Percentiles rank a stretch among this genome's conserved stretches.
Evolutionary conservation across 2,888 invertebrate genomes (phyloP).

Genomic region (Drosophila paramelanica): DNA sequence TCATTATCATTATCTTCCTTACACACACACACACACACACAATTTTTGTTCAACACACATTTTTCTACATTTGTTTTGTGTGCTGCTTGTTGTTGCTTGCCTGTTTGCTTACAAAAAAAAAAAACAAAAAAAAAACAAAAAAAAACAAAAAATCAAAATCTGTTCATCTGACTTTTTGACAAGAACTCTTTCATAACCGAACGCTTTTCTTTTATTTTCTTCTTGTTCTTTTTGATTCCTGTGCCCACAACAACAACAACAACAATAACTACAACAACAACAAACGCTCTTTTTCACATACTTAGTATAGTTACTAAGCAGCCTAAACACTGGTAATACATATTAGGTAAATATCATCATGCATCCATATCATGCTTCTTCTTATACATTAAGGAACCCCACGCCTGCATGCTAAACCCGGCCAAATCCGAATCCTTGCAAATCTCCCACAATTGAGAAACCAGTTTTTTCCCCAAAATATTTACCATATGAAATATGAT

Average conservation of each 20-base stretch:
- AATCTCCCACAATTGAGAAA: background rate
- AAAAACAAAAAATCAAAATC: conserved; percentile 42
- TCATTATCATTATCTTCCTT: conserved; percentile 10
- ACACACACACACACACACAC: conserved; percentile 2
- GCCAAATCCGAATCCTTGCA: background rate
- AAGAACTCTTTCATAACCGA: conserved; percentile 28
- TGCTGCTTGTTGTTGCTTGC: conserved; percentile 81
- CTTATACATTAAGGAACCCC: background rate
- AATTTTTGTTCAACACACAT: conserved; percentile 22
- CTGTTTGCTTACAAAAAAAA: conserved; percentile 73
- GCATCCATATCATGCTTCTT: conserved; percentile 7
- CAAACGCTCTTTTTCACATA: conserved; percentile 38
- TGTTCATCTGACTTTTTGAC: conserved; percentile 59
- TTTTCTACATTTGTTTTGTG: conserved; percentile 54
- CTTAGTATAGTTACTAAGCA: conserved; percentile 76
- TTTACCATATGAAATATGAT: background rate
- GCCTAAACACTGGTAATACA: conserved; percentile 66
- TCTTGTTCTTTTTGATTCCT: conserved; percentile 30
- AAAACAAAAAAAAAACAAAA: too few species aligned
- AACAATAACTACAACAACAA: conserved; percentile 35
- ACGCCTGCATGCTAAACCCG: background rate
- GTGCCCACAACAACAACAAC: conserved; percentile 33
- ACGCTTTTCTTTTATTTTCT: conserved; percentile 43
- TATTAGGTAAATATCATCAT: conserved; percentile 73
- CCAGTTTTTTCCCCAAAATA: conserved; percentile 1